Percentiles rank a stretch among this genome's conserved stretches.
phyloP scores from a whole-genome alignment of 2,888 invertebrate species.

The Trimorus sp. region DNA sequence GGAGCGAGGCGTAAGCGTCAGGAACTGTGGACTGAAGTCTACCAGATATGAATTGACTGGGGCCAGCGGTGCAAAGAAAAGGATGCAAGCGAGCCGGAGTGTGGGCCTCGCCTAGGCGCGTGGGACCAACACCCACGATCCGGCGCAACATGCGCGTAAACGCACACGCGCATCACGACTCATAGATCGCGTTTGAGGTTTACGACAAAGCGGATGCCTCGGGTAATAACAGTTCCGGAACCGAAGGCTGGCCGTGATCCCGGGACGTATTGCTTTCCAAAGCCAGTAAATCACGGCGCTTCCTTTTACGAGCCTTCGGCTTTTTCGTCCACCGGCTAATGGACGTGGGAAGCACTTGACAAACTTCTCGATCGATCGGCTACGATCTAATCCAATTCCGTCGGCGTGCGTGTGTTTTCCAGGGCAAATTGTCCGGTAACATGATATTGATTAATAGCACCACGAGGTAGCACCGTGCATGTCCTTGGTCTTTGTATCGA shows the following conservation, averaged over 20 bases:
- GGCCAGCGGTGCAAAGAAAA: conserved; percentile 35
- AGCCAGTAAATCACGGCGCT: conserved; percentile 28
- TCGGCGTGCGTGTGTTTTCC: neutral
- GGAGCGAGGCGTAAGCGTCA: conserved; percentile 27
- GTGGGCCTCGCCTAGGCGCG: conserved; percentile 80
- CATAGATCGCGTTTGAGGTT: conserved; percentile 67
- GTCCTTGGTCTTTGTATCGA: neutral
- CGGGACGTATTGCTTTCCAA: conserved; percentile 37
- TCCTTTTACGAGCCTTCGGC: conserved; percentile 16
- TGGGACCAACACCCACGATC: conserved; percentile 81
- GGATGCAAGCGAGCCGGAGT: conserved; percentile 67
- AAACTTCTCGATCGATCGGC: conserved; percentile 13
- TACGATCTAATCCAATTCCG: neutral
- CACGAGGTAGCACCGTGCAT: neutral
- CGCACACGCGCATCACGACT: conserved; percentile 5
- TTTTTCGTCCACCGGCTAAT: conserved; percentile 19
- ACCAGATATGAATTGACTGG: conserved; percentile 68
- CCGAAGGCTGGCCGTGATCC: conserved; percentile 51
- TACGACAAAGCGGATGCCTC: conserved; percentile 74
- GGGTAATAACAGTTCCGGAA: conserved; percentile 74
- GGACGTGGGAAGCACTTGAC: conserved; percentile 26
- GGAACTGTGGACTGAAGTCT: conserved; percentile 63
- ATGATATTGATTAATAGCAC: conserved; percentile 16
- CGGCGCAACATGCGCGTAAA: conserved; percentile 55
- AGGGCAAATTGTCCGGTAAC: neutral